Conservation (phyloP, 92 coral and sea anemone genomes). For the Heliopora coerulea region DNA sequence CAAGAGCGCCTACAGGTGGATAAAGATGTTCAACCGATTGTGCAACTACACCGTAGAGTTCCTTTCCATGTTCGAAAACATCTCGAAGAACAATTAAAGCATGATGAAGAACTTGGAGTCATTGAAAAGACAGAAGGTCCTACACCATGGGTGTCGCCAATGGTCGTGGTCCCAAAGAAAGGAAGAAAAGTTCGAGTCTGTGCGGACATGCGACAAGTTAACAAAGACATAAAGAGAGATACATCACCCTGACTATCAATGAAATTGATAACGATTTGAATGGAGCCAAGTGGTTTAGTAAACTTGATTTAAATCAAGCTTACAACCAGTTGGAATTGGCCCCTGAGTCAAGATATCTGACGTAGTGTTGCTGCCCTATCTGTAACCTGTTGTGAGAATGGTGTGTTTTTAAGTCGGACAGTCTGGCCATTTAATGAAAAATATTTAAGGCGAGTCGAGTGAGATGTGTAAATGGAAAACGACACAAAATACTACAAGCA, state of each 20-base stretch:
- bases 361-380: no score
- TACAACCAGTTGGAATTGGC: no score
- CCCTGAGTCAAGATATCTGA: no score
- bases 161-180: constrained; percentile 61
- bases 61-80: constrained; percentile 58
- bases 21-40: constrained; percentile 50
- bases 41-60: constrained; percentile 54
- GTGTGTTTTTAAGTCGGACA: no score
- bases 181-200: constrained; percentile 56
- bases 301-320: no score
- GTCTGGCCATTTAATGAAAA: no score
- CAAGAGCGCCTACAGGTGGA: constrained; percentile 59
- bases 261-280: no score
- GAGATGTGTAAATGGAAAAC: no score
- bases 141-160: constrained; percentile 61
- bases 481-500: no score
- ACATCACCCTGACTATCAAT: constrained; percentile 56
- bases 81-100: constrained; percentile 41
- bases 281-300: no score
- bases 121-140: constrained; percentile 57
- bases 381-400: no score
- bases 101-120: constrained; percentile 39
- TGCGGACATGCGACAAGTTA: constrained; percentile 42
- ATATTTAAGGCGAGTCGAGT: no score
- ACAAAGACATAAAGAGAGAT: constrained; percentile 57